Base-by-base conservation (phyloP, 2,797 vertebrate genomes). In the Monodelphis domestica region DNA sequence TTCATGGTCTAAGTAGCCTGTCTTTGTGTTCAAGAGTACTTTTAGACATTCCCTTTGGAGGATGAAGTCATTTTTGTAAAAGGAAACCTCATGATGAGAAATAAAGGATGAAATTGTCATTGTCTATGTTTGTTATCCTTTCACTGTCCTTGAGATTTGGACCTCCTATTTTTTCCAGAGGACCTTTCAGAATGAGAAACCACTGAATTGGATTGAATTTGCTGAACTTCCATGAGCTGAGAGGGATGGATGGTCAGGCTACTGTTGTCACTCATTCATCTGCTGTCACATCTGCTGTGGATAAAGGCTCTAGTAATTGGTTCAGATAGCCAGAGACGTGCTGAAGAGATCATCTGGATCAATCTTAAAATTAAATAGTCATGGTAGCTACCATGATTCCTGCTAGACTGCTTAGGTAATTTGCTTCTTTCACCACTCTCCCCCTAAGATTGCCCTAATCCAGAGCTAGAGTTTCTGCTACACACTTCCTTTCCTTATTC, bases 41-140 rank as follows among this genome's bases (percentile, higher is more conserved):
- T 93, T 94, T 55, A 88, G 10, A 90, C 88, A n/a, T 94, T 89
- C 89, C 94, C 90, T 96, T 94, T 96, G 78, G n/a, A 92, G 91
- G 0, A 89, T 50, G 17, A 89, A 91, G 10, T 87, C 12, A 90
- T 50, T 91, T 94, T 54, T 94, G 45, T 70, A 54, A 92, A 24
- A 26, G 21, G 70, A 45, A 78, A 78, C 4, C 70, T 45, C 9
- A 78, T 45, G 38, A 78, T 45, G 78, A 21, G 21, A 78, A 78
- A 45, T 45, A 45, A 45, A 3, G n/a, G 15, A 70, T 70, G 63
- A 38, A 6, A 14, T 21, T 70, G n/a, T 14, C n/a, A 3, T 70
- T 78, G 38, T 17, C n/a, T 78, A 24, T 45, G 12, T n/a, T 33
- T 63, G 33, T 78, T 38, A 17, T 78, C 70, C 55, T 56, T 56